phyloP scores from a whole-genome alignment of 2,797 vertebrate genomes.

The Takifugu ocellatus region DNA sequence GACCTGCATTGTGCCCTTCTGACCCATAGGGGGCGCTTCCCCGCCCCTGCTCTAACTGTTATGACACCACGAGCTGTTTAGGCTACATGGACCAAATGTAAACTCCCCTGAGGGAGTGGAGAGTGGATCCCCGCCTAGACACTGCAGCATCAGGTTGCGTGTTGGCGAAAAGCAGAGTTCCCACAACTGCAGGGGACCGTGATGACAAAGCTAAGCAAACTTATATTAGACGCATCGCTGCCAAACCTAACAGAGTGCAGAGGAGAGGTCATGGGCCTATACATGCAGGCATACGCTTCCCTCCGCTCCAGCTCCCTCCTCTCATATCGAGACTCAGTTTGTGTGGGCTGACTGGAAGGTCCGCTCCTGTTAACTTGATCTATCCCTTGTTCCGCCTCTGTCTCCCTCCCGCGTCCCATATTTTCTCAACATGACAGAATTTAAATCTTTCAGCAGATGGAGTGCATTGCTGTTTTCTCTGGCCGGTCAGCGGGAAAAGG shows the following conservation, averaged over 20 bases:
- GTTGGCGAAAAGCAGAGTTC: constrained; percentile 44
- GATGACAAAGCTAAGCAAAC: constrained; percentile 66
- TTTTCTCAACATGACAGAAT: constrained; percentile 76
- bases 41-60: constrained; percentile 18
- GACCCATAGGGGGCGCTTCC: constrained; percentile 63
- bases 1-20: constrained; percentile 44
- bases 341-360: constrained; percentile 73
- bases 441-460: constrained; percentile 79
- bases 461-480: constrained; percentile 74
- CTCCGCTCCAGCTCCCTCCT: constrained; percentile 33
- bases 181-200: constrained; percentile 60
- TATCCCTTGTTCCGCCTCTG: constrained; percentile 64
- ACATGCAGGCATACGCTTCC: constrained; percentile 43
- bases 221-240: constrained; percentile 47
- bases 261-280: constrained; percentile 52
- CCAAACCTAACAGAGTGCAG: constrained; percentile 56
- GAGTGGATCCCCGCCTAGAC: constrained; percentile 47
- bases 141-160: constrained; percentile 52
- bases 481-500: constrained; percentile 50
- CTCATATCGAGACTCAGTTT: constrained; percentile 55
- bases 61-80: constrained; percentile 26
- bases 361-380: constrained; percentile 67
- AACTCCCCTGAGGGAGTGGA: constrained; percentile 42
- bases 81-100: constrained; percentile 36
- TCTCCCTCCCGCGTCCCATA: constrained; percentile 68